Evolutionary conservation across 2,888 invertebrate species (phyloP).

Genomic region (Buathra laborator): DNA sequence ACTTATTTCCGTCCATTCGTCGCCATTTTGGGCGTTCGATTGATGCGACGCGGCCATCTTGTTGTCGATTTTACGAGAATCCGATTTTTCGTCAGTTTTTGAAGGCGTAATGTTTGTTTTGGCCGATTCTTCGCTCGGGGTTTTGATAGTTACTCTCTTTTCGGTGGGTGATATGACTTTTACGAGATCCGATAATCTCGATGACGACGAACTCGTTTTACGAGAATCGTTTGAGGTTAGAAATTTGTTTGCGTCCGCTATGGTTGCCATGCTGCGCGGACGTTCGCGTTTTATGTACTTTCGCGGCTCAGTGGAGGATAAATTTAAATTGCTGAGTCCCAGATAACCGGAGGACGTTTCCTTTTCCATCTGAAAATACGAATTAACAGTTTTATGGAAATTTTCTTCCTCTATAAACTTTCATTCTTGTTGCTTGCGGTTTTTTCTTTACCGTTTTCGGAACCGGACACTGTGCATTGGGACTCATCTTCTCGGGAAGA

Average conservation of each 20-base stretch:
- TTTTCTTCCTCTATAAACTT: not conserved
- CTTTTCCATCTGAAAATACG: slow-evolving; percentile 77
- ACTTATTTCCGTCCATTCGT: slow-evolving; percentile 91
- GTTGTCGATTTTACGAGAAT: slow-evolving; percentile 71
- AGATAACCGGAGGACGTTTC: slow-evolving; percentile 81
- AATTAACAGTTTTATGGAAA: not conserved
- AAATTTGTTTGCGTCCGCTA: slow-evolving; percentile 75
- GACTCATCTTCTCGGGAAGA: slow-evolving; percentile 84
- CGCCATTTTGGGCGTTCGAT: slow-evolving; percentile 83
- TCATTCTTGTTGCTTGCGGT: not conserved
- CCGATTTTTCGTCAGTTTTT: slow-evolving; percentile 66
- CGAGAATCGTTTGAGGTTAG: slow-evolving; percentile 70
- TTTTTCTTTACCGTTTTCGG: slow-evolving; percentile 76
- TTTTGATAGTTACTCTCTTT: slow-evolving; percentile 77
- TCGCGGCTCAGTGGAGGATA: slow-evolving; percentile 82
- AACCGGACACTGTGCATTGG: slow-evolving; percentile 78
- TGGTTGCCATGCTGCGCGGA: slow-evolving; percentile 79
- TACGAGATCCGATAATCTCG: slow-evolving; percentile 79
- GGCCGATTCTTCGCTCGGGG: slow-evolving; percentile 68
- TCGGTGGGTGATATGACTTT: slow-evolving; percentile 76
- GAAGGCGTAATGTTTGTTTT: slow-evolving; percentile 18
- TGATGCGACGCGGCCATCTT: slow-evolving; percentile 51
- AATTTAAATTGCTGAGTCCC: slow-evolving; percentile 79
- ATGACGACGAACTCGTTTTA: slow-evolving; percentile 76
- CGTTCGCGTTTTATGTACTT: slow-evolving; percentile 83